Percentiles rank a stretch among this genome's conserved stretches.
Conservation (phyloP, 2,888 invertebrate species). For the Hanleya hanleyi region DNA sequence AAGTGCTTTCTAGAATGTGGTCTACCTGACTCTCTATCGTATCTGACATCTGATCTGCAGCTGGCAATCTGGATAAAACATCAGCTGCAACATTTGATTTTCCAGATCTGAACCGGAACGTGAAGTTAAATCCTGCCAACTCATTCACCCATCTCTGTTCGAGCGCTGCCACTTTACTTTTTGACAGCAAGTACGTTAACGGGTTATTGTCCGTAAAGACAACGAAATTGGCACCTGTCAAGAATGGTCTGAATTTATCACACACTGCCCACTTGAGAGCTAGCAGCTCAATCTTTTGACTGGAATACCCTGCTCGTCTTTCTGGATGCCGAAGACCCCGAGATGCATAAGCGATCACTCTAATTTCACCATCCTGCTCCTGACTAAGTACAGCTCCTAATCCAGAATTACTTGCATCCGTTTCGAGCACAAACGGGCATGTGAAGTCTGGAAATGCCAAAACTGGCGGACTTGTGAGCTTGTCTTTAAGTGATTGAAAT, state of each 20-base stretch:
- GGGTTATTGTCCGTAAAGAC: conserved; percentile 29
- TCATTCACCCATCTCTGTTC: conserved; percentile 34
- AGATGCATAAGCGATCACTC: conserved; percentile 26
- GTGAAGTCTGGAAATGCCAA: conserved; percentile 33
- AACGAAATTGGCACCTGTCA: conserved; percentile 20
- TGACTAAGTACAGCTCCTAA: conserved; percentile 30
- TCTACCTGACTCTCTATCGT: neutral
- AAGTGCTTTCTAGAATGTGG: neutral
- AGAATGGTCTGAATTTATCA: conserved; percentile 30
- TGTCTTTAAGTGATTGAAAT: conserved; percentile 28
- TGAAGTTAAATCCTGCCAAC: conserved; percentile 25
- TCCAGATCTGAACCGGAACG: conserved; percentile 15
- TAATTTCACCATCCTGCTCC: conserved; percentile 20
- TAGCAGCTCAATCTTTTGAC: conserved; percentile 35
- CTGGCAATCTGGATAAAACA: conserved; percentile 20
- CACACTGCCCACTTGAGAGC: conserved; percentile 39
- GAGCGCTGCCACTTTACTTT: conserved; percentile 20
- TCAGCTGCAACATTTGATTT: conserved; percentile 20
- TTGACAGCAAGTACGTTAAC: conserved; percentile 15
- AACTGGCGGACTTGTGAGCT: conserved; percentile 28
- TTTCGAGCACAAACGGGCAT: conserved; percentile 14
- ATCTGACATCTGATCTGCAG: neutral
- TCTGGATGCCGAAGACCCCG: conserved; percentile 14
- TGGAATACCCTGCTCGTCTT: conserved; percentile 24
- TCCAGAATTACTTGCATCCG: conserved; percentile 20